Conservation (phyloP, 2,113 vertebrate species). For the Grammomys surdaster region DNA sequence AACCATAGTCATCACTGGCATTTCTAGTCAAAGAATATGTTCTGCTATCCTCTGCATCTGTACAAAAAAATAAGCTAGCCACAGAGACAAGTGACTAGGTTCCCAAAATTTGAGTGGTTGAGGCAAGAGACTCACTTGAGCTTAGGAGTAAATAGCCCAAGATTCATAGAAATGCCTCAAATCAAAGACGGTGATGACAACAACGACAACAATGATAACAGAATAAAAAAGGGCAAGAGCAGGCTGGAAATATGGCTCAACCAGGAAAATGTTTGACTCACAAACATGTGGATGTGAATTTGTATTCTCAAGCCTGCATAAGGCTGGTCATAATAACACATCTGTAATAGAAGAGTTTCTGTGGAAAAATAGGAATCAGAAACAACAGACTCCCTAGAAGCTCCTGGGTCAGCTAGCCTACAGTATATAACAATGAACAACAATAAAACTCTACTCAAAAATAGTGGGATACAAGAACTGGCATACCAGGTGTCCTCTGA, state of each 20-base stretch:
- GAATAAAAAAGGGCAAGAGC: background rate
- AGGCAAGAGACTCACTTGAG: background rate
- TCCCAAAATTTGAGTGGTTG: background rate
- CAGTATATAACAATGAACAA: background rate
- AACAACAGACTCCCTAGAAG: background rate
- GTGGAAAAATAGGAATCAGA: background rate
- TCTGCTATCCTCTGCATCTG: background rate
- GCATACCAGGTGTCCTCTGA: background rate
- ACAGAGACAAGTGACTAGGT: background rate
- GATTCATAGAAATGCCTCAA: background rate
- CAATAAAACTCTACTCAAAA: background rate
- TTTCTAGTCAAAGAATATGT: background rate
- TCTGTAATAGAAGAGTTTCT: background rate
- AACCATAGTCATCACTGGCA: background rate
- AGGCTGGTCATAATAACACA: background rate
- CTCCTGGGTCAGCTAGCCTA: background rate
- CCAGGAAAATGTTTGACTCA: background rate
- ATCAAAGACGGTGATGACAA: too few species aligned
- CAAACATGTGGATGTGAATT: background rate
- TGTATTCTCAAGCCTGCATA: background rate
- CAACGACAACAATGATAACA: too few species aligned
- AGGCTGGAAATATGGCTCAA: background rate
- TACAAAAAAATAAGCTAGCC: background rate
- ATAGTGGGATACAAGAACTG: too few species aligned
- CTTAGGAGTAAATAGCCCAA: background rate